Conservation (phyloP, 2,888 invertebrate species). For the Galerucella nymphaeae region DNA sequence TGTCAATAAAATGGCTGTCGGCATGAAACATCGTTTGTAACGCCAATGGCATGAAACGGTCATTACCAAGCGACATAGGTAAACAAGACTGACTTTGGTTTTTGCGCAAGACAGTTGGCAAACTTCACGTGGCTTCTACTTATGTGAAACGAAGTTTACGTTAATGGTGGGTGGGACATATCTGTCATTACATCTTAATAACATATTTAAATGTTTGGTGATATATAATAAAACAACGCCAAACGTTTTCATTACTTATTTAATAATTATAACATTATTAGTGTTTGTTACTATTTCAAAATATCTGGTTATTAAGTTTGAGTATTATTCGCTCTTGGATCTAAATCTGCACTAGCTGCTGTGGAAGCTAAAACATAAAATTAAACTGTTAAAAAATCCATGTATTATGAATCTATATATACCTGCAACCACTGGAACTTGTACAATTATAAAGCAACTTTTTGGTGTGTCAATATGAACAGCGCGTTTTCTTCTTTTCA, state of each 20-base stretch:
- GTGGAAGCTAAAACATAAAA: not conserved
- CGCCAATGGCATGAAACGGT: no score
- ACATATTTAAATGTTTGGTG: no score
- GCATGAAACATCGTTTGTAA: no score
- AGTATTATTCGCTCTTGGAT: not conserved
- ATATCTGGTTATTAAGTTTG: not conserved
- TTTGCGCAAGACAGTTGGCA: no score
- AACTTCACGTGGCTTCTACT: no score
- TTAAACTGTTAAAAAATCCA: not conserved
- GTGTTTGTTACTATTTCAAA: not conserved
- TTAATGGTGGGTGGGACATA: no score
- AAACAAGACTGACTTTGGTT: no score
- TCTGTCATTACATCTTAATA: no score
- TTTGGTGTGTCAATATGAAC: not conserved
- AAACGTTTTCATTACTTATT: not conserved
- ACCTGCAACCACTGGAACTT: not conserved
- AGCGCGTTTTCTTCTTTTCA: not conserved
- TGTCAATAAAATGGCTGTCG: no score
- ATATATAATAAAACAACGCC: no score
- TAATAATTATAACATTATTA: not conserved
- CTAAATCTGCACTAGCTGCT: not conserved
- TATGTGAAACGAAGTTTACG: no score
- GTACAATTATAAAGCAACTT: slow-evolving; percentile 2
- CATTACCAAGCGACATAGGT: no score
- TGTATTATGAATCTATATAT: not conserved